Percentiles rank a stretch among this genome's conserved stretches.
These are phyloP conservation scores for Tetraneura akinire DNA, from an alignment of 1,140 invertebrate species.

Conservation along the genomic window DNA sequence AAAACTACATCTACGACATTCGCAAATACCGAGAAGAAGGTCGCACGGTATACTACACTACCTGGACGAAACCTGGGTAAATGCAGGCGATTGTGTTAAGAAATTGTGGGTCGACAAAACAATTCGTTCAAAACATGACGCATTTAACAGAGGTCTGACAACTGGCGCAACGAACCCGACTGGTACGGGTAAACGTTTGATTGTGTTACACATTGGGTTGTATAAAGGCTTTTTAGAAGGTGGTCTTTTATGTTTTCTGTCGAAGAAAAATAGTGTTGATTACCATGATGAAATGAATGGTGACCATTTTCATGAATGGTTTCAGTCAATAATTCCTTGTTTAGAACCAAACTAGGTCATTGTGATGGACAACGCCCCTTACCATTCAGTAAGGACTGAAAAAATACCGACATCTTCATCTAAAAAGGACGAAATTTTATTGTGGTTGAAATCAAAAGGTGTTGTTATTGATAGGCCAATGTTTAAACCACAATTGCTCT, in stretches of 20 bases:
- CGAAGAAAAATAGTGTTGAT: neutral
- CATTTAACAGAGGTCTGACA: constrained; percentile 6
- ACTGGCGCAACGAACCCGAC: neutral
- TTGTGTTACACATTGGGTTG: constrained; percentile 20
- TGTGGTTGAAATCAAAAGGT: neutral
- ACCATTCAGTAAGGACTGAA: neutral
- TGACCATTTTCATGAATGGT: neutral
- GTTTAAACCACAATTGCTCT: neutral
- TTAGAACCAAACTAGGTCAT: neutral
- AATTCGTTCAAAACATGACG: neutral
- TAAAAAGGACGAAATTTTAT: neutral
- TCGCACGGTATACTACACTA: constrained; percentile 2
- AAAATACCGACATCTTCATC: neutral
- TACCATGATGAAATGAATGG: constrained; percentile 18
- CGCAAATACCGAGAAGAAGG: constrained; percentile 22
- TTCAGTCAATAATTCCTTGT: neutral
- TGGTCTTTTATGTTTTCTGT: neutral
- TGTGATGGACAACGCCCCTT: neutral
- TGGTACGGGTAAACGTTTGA: constrained; percentile 31
- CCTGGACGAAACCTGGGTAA: constrained; percentile 9
- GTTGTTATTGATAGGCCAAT: neutral
- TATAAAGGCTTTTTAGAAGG: constrained; percentile 7
- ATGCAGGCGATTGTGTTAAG: neutral
- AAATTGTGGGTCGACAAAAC: constrained; percentile 17
- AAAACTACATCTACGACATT: constrained; percentile 13